Conservation (phyloP, 2,113 vertebrate genomes). For the Empidonax traillii region DNA sequence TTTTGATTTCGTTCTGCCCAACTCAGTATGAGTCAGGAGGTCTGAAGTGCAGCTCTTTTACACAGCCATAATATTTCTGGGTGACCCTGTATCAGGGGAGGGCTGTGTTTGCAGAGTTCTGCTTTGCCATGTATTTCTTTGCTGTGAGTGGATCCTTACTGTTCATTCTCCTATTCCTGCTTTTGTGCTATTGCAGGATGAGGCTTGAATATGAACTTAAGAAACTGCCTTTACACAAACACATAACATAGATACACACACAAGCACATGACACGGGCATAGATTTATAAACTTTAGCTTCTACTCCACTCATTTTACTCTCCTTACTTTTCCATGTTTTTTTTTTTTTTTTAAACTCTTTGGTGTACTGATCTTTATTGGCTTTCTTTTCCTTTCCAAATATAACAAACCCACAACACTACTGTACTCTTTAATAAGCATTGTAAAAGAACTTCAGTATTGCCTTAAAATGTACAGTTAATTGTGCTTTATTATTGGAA, state of each 20-base stretch:
- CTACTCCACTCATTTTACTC: not conserved
- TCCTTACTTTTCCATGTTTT: not conserved
- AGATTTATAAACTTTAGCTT: not conserved
- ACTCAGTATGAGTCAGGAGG: not conserved
- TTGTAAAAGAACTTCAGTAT: not conserved
- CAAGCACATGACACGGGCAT: not conserved
- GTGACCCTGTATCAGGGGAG: not conserved
- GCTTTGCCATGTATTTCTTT: not conserved
- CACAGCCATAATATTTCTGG: not conserved
- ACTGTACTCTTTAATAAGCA: not conserved
- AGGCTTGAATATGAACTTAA: not conserved
- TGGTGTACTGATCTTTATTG: not conserved
- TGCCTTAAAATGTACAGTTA: not conserved
- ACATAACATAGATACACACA: not conserved
- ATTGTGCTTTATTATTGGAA: not conserved
- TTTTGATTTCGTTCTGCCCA: not conserved
- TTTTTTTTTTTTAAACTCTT: not conserved
- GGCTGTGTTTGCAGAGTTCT: not conserved
- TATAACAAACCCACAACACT: not conserved
- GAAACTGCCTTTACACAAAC: not conserved
- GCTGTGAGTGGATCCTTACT: not conserved
- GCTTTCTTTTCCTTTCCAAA: not conserved
- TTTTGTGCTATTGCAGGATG: not conserved
- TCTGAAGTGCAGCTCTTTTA: not conserved
- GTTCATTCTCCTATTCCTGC: not conserved